Percentiles rank a stretch among this genome's conserved stretches.
phyloP scores from a whole-genome alignment of 2,113 vertebrate genomes.

The Campylorhamphus procurvoides region DNA sequence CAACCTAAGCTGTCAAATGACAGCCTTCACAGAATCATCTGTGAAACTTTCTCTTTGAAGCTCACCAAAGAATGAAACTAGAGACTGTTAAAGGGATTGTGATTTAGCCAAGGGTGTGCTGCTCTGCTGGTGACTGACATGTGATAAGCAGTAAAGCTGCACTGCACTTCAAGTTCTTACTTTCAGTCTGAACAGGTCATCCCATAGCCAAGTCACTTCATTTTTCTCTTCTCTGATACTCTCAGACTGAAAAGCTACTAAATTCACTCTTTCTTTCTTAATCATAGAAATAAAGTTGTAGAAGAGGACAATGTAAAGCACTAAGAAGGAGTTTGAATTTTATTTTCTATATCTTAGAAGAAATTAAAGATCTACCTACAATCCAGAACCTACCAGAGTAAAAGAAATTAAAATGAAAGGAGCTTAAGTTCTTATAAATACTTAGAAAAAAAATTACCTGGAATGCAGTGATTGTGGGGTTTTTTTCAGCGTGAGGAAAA shows the following conservation, averaged over 20 bases:
- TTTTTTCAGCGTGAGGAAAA: neutral
- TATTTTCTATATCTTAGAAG: neutral
- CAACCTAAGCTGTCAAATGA: neutral
- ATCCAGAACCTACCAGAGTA: neutral
- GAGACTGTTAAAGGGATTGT: neutral
- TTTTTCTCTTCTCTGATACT: neutral
- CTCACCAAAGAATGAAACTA: neutral
- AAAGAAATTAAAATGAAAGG: neutral
- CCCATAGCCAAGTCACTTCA: neutral
- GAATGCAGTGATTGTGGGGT: neutral
- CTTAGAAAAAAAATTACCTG: neutral
- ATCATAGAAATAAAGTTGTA: neutral
- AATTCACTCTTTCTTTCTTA: neutral
- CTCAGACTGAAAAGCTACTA: neutral
- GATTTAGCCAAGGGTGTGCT: neutral
- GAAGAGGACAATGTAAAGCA: rapidly evolving
- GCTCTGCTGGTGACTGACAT: neutral
- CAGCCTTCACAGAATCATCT: neutral
- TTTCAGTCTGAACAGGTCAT: slow-evolving; percentile 2
- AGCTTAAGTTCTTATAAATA: neutral
- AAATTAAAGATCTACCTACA: neutral
- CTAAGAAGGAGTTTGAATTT: neutral
- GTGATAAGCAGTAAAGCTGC: neutral
- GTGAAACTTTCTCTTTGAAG: neutral
- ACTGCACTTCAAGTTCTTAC: neutral